Evolutionary conservation across 2,888 invertebrate species (phyloP).

Genomic region (Lacanobia wlatinum): DNA sequence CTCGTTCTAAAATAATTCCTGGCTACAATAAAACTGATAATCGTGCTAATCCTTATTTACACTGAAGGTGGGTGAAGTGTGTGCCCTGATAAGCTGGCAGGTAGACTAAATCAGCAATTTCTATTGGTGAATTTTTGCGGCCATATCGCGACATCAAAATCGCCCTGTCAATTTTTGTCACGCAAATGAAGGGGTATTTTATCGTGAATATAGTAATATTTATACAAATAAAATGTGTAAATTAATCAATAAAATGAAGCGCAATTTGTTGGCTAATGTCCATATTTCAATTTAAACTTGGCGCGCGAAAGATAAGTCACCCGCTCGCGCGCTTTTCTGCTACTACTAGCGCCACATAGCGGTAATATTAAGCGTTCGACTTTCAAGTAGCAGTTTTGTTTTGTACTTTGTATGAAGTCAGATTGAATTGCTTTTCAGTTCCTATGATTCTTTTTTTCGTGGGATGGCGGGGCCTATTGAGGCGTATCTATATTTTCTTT

Average conservation of each 20-base stretch:
- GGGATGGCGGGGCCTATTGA: not conserved
- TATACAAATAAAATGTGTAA: constrained; percentile 62
- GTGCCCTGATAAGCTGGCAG: constrained; percentile 83
- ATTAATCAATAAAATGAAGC: constrained; percentile 64
- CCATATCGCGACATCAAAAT: constrained; percentile 69
- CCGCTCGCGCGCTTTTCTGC: constrained; percentile 35
- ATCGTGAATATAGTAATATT: constrained; percentile 66
- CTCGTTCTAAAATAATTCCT: constrained; percentile 81
- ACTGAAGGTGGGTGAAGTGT: constrained; percentile 86
- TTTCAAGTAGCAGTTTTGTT: not conserved
- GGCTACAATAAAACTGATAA: constrained; percentile 86
- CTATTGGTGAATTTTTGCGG: constrained; percentile 79
- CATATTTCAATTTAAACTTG: constrained; percentile 54
- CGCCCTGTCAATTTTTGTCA: constrained; percentile 58
- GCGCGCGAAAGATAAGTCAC: constrained; percentile 48
- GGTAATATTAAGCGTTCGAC: constrained; percentile 29
- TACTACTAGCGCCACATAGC: constrained; percentile 59
- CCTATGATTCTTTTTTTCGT: not conserved
- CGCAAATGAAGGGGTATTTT: constrained; percentile 65
- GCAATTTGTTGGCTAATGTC: constrained; percentile 44
- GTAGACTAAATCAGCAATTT: constrained; percentile 78
- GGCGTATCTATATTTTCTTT: not conserved
- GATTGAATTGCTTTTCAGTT: not conserved
- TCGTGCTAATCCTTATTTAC: constrained; percentile 87
- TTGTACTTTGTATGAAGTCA: not conserved